Evolutionary conservation across 2,888 invertebrate species (phyloP), one percentile per base, ranked within the genome.

Genomic region (Drepanosiphum platanoidis): DNA sequence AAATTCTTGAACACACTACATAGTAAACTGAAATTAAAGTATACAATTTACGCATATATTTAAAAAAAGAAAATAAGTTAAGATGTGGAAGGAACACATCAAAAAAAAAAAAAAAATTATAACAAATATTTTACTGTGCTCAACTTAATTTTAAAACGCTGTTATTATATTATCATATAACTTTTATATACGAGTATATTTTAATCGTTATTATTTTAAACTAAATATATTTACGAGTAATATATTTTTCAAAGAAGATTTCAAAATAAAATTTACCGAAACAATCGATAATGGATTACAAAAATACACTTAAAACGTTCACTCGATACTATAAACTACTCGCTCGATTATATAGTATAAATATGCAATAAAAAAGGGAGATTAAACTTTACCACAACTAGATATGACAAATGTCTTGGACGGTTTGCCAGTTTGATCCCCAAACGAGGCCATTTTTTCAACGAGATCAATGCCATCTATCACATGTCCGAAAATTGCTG

Each of bases 401-500:
- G 93, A 92, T 89, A 95, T 94, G 88, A 93, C 90, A 89, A 95
- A 93, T 88, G 92, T 93, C 90, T 93, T 93, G 88, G 93, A 94
- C 86, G 95, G 95, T 90, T 94, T 94, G 86, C 95, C 95, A 87
- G 94, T 93, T 88, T 93, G 92, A 90, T 95, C 95, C 88, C 95
- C 95, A 88, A 92, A 93, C 88, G 93, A 93, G 88, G 94, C 94
- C 88, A 95, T 94, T 89, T 94, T 93, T 89, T 95, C 95, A 86
- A 95, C 93, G 88, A 95, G 91, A 88, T 95, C 95, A 87, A 95
- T 91, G 30, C 95, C 95, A 88, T 95, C 95, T 88, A 95, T 93
- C 22, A 95, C 95, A 90, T 93, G 93, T 58, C 94, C 95, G 89
- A 95, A 95, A 87, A 95, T 95, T 68, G 94, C 95, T 8, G 95